phyloP scores from a whole-genome alignment of 2,113 vertebrate species.

The Myiagra hebetior region DNA sequence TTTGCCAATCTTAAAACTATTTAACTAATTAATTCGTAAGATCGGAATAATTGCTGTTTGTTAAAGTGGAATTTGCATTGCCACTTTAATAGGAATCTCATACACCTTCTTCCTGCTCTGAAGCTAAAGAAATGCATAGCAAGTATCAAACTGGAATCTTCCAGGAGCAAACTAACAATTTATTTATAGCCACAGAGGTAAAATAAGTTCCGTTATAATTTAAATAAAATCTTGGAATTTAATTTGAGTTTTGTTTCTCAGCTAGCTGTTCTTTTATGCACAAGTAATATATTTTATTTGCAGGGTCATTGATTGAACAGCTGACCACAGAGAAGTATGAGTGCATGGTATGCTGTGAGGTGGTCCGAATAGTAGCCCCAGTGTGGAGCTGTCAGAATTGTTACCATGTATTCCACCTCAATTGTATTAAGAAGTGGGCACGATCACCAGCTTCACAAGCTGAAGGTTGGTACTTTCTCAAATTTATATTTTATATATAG shows the following conservation, averaged over 20 bases:
- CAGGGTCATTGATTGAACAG: constrained; percentile 94
- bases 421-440: constrained; percentile 98
- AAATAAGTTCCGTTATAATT: background rate
- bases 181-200: background rate
- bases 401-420: constrained; percentile 95
- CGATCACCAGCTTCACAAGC: constrained; percentile 94
- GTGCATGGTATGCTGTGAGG: constrained; percentile 98
- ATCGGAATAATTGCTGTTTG: background rate
- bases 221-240: background rate
- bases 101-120: background rate
- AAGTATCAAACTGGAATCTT: background rate
- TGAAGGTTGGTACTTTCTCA: constrained; percentile 76
- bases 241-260: background rate
- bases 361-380: constrained; percentile 85
- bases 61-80: background rate
- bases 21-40: background rate
- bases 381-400: constrained; percentile 98
- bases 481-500: background rate
- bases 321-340: constrained; percentile 95
- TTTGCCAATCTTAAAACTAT: background rate
- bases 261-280: background rate
- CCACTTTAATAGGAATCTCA: background rate
- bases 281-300: background rate
- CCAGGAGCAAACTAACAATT: background rate
- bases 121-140: background rate